A percentile compares a stretch with the other conserved stretches of the same genome.
Evolutionary conservation across 1,140 invertebrate genomes (phyloP).

Genomic region (Caenorhabditis tropicalis): DNA sequence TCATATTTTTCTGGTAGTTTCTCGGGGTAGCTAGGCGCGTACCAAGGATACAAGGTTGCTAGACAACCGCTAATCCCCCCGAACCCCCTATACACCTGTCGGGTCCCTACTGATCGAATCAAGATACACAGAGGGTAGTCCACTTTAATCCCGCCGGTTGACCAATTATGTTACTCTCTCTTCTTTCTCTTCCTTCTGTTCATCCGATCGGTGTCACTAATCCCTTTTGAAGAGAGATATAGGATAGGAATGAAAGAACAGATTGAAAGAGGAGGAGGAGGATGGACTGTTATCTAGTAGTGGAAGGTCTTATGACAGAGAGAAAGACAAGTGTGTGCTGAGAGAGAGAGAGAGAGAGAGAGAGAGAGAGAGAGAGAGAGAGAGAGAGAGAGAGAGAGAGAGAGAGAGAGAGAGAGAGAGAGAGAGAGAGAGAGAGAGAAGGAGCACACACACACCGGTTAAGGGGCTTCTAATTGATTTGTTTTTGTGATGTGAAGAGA

Average conservation of each 20-base stretch:
- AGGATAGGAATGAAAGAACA: neutral
- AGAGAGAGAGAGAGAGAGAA: too few species aligned
- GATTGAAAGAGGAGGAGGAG: neutral
- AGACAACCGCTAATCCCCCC: too few species aligned
- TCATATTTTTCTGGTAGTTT: neutral
- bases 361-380: too few species aligned
- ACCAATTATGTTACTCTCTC: neutral
- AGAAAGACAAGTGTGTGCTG: constrained; percentile 20
- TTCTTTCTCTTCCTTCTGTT: neutral
- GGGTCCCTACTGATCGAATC: too few species aligned
- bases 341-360: neutral
- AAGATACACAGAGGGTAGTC: too few species aligned
- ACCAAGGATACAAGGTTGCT: too few species aligned
- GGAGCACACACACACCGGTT: too few species aligned
- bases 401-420: too few species aligned
- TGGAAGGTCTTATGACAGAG: neutral
- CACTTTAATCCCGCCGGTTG: neutral
- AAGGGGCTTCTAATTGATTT: too few species aligned
- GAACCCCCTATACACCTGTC: too few species aligned
- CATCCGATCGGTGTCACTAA: constrained; percentile 37
- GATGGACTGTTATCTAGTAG: neutral
- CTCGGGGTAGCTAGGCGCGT: neutral
- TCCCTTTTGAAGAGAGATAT: neutral
- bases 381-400: too few species aligned
- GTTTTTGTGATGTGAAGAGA: too few species aligned